Evolutionary conservation across 2,888 invertebrate genomes (phyloP).

Genomic region (Hartigia nigra): DNA sequence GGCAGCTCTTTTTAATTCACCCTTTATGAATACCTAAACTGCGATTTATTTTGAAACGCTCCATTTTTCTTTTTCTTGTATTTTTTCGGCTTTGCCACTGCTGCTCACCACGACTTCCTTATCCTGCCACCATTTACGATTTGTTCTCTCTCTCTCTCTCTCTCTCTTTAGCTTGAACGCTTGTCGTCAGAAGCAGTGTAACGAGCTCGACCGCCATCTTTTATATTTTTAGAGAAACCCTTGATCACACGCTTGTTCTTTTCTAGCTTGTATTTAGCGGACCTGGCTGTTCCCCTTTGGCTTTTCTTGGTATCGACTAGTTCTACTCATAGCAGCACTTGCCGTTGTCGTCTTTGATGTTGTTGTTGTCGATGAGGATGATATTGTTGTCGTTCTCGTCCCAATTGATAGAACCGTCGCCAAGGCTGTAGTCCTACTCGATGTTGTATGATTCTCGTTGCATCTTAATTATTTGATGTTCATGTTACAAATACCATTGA

Average conservation of each 20-base stretch:
- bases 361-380: not conserved
- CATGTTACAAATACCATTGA: not conserved
- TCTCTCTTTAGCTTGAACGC: not conserved
- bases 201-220: not conserved
- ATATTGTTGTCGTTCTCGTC: not conserved
- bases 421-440: not conserved
- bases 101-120: too few species aligned
- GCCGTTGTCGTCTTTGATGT: not conserved
- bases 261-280: not conserved
- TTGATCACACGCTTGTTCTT: not conserved
- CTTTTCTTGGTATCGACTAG: not conserved
- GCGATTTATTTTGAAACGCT: not conserved
- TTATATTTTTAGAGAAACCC: not conserved
- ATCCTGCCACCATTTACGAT: too few species aligned
- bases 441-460: not conserved
- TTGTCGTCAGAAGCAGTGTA: not conserved
- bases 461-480: not conserved
- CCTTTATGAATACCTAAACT: not conserved
- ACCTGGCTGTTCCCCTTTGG: not conserved
- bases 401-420: not conserved
- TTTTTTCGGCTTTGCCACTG: not conserved
- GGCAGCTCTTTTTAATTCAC: not conserved
- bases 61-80: not conserved
- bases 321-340: not conserved
- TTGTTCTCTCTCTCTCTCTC: too few species aligned